phyloP scores from a whole-genome alignment of 92 coral and sea anemone genomes.

The Palythoa grandiflora region DNA sequence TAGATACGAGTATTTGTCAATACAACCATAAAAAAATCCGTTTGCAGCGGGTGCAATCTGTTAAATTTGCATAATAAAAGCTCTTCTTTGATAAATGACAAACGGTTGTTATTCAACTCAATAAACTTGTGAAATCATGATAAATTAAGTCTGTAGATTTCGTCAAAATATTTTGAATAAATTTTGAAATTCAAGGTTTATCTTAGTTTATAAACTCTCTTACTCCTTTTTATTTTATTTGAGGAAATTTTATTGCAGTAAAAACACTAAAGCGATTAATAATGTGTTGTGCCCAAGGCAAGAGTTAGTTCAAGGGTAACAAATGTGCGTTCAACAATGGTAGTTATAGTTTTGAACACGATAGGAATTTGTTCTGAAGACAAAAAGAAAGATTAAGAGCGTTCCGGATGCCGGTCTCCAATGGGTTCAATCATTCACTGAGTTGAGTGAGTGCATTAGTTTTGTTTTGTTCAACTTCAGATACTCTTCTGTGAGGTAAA shows the following conservation, averaged over 20 bases:
- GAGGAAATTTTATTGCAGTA: not conserved
- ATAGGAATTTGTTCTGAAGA: not conserved
- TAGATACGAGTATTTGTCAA: not conserved
- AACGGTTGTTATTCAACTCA: not conserved
- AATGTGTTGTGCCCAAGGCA: not conserved
- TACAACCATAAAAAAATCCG: not conserved
- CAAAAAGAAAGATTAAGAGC: not conserved
- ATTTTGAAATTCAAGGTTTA: not conserved
- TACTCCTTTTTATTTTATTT: not conserved
- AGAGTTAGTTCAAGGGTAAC: not conserved
- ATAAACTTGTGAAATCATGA: not conserved
- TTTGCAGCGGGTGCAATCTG: not conserved
- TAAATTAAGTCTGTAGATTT: not conserved
- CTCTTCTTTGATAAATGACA: too few relatives aligned
- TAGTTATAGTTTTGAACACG: not conserved
- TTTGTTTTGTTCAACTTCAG: too few relatives aligned
- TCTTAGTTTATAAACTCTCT: not conserved
- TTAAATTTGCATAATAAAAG: constrained; percentile 17
- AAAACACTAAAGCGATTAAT: not conserved
- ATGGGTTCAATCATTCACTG: too few relatives aligned
- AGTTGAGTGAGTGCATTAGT: too few relatives aligned
- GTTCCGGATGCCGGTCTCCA: not conserved
- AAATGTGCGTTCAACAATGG: not conserved
- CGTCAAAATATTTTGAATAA: not conserved
- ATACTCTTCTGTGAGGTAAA: too few relatives aligned